A percentile compares a stretch with the other conserved stretches of the same genome.
Conservation (phyloP, 2,113 vertebrate genomes). For the Gorsachius goisagi region DNA sequence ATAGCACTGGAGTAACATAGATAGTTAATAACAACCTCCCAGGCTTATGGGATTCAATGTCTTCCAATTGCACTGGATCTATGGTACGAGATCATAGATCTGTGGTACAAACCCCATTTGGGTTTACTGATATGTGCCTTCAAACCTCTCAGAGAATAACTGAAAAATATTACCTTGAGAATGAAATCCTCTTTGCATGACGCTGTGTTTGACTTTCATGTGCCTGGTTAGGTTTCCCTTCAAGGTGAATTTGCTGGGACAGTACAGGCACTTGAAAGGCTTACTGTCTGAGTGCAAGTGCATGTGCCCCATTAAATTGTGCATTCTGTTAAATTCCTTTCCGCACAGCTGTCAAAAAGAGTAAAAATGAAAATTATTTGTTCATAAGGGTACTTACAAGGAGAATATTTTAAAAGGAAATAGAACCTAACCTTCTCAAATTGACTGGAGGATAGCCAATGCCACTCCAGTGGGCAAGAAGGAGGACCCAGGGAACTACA, state of each 20-base stretch:
- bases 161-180: slow-evolving; percentile 68
- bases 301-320: slow-evolving; percentile 99
- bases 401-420: background rate
- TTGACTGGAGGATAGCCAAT: no score
- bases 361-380: background rate
- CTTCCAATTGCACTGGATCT: background rate
- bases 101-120: background rate
- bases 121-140: no score
- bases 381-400: background rate
- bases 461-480: no score
- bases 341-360: slow-evolving; percentile 87
- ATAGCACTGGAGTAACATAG: no score
- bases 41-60: background rate
- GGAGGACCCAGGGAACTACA: no score
- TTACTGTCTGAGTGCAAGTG: slow-evolving; percentile 98
- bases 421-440: no score
- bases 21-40: background rate
- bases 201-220: slow-evolving; percentile 97
- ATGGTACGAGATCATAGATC: background rate
- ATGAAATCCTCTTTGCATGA: slow-evolving; percentile 91
- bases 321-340: slow-evolving; percentile 99
- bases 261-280: slow-evolving; percentile 98
- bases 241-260: slow-evolving; percentile 97
- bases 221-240: slow-evolving; percentile 98
- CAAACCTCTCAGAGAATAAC: no score